Evolutionary conservation across 1,140 invertebrate genomes (phyloP).

Genomic region (Calephelis virginiensis): DNA sequence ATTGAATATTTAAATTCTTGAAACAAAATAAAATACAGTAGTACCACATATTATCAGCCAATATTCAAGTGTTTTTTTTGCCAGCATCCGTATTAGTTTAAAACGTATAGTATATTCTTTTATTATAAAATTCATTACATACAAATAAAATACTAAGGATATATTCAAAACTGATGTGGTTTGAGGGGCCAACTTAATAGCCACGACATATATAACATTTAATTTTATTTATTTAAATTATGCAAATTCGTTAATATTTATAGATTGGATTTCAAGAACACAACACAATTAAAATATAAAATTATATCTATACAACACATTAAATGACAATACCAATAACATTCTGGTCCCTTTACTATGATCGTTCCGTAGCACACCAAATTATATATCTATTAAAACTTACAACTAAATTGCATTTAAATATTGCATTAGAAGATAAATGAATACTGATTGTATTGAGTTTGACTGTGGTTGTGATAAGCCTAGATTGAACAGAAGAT

Average conservation of each 20-base stretch:
- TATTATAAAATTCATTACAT: too few species aligned
- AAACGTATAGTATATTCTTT: too few species aligned
- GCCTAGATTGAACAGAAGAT: too few species aligned
- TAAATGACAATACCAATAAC: constrained; percentile 41
- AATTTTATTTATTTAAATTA: too few species aligned
- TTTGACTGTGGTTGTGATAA: neutral
- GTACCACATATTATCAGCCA: too few species aligned
- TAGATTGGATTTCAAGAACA: constrained; percentile 57
- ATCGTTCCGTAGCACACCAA: constrained; percentile 41
- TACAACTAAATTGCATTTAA: constrained; percentile 9
- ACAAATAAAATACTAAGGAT: too few species aligned
- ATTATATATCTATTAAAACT: constrained; percentile 31
- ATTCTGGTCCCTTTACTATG: constrained; percentile 58
- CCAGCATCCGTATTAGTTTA: too few species aligned
- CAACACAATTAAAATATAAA: constrained; percentile 57
- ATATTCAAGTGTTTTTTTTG: too few species aligned
- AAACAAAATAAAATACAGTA: too few species aligned
- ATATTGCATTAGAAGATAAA: constrained; percentile 10
- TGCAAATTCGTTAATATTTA: constrained; percentile 53
- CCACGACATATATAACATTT: constrained; percentile 3
- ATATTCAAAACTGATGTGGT: neutral
- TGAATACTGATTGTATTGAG: constrained; percentile 1
- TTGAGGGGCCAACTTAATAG: neutral
- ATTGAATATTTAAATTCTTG: too few species aligned
- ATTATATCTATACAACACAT: constrained; percentile 56